phyloP scores from a whole-genome alignment of 1,140 invertebrate species.

The Orussus abietinus region DNA sequence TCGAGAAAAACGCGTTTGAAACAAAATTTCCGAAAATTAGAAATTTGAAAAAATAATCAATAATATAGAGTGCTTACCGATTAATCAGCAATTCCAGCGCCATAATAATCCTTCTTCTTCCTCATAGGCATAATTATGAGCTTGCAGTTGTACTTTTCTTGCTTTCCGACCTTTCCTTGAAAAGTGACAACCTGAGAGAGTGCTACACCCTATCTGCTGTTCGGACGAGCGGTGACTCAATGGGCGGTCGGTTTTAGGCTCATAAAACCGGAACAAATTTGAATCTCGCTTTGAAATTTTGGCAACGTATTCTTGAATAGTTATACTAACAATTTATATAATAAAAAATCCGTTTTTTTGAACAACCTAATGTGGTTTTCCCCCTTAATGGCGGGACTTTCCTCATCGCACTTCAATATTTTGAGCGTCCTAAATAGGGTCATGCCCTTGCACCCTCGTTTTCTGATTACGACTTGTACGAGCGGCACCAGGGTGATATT shows the following conservation, averaged over 20 bases:
- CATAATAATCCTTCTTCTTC: conserved; percentile 11
- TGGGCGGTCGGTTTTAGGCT: conserved; percentile 3
- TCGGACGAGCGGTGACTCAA: neutral
- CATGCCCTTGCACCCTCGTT: too few relatives aligned
- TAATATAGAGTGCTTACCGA: conserved; percentile 12
- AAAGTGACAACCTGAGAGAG: too few relatives aligned
- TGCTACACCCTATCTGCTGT: too few relatives aligned
- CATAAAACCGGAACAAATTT: conserved; percentile 7
- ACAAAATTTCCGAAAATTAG: conserved; percentile 12
- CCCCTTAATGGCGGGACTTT: conserved; percentile 10
- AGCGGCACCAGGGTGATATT: too few relatives aligned
- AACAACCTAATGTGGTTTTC: conserved; percentile 11
- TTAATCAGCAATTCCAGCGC: conserved; percentile 18
- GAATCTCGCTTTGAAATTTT: conserved; percentile 14
- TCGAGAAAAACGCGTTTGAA: conserved; percentile 17
- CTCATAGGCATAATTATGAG: conserved; percentile 5
- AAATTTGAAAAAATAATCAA: conserved; percentile 12
- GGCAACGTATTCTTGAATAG: conserved; percentile 13
- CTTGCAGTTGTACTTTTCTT: conserved; percentile 4
- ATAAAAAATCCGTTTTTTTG: conserved; percentile 15
- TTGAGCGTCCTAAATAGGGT: too few relatives aligned
- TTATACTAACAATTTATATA: conserved; percentile 15
- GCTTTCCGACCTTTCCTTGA: conserved; percentile 7
- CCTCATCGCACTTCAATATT: too few relatives aligned
- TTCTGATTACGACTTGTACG: too few relatives aligned